A percentile compares a stretch with the other conserved stretches of the same genome.
Conservation (phyloP, 2,113 vertebrate genomes). For the Paralichthys olivaceus region DNA sequence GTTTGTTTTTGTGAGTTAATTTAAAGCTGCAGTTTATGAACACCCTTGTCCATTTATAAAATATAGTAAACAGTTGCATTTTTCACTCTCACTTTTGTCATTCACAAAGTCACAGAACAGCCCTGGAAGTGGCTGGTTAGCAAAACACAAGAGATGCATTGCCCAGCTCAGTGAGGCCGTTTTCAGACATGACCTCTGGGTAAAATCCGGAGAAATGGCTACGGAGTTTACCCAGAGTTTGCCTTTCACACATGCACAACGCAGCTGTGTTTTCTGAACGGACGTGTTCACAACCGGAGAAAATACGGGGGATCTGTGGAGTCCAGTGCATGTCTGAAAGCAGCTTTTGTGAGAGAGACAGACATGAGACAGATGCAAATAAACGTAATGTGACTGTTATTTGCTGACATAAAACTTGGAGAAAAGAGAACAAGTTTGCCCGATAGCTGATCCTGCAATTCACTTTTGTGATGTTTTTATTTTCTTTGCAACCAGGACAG, state of each 20-base stretch:
- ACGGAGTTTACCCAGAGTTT: too few relatives aligned
- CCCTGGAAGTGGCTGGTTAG: neutral
- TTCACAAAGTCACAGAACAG: neutral
- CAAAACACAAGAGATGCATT: neutral
- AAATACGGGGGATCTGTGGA: too few relatives aligned
- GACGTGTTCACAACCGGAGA: too few relatives aligned
- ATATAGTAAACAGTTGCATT: neutral
- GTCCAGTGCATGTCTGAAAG: too few relatives aligned
- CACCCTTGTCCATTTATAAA: neutral
- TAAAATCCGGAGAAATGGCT: too few relatives aligned
- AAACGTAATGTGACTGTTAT: neutral
- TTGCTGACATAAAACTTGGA: neutral
- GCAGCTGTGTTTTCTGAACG: too few relatives aligned
- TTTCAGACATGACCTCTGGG: too few relatives aligned
- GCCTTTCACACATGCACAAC: too few relatives aligned
- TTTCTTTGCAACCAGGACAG: neutral
- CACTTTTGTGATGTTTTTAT: neutral
- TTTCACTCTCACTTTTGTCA: neutral
- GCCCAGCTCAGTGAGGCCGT: neutral
- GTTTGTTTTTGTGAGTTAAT: neutral
- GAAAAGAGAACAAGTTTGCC: neutral
- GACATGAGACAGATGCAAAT: neutral
- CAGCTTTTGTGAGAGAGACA: too few relatives aligned
- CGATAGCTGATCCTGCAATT: neutral
- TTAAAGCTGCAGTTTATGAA: neutral